Conservation (phyloP, 2,888 invertebrate genomes). For the Cryptocephalus moraei region DNA sequence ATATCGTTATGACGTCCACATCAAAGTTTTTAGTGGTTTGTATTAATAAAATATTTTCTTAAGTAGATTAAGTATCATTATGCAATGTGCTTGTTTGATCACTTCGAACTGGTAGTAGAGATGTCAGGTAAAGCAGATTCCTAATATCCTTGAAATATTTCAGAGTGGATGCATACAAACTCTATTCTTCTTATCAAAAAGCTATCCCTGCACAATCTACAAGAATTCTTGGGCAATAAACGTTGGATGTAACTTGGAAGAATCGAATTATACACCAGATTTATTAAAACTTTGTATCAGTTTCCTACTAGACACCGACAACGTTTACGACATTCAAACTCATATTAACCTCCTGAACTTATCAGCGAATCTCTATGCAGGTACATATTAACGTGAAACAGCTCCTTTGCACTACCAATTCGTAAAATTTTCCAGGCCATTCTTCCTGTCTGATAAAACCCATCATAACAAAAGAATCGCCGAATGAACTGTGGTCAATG, state of each 20-base stretch:
- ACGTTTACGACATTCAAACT: conserved; percentile 45
- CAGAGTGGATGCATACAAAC: conserved; percentile 59
- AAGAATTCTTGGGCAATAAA: conserved; percentile 51
- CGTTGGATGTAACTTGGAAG: conserved; percentile 3
- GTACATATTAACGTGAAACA: conserved; percentile 25
- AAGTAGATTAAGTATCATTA: too few species aligned
- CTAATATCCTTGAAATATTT: conserved; percentile 15
- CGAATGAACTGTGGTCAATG: conserved; percentile 32
- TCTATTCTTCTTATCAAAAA: conserved; percentile 52
- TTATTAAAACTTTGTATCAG: conserved; percentile 32
- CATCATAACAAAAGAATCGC: conserved; percentile 15
- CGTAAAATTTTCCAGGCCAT: conserved; percentile 15
- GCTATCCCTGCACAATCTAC: conserved; percentile 59
- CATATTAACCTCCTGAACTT: conserved; percentile 42
- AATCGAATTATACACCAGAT: conserved; percentile 20
- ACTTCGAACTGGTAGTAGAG: too few species aligned
- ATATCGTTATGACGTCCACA: conserved; percentile 48
- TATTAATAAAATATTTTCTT: too few species aligned
- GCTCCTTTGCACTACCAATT: not conserved
- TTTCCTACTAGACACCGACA: conserved; percentile 41
- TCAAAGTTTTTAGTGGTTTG: conserved; percentile 56
- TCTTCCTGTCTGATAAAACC: conserved; percentile 19
- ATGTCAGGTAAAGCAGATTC: too few species aligned
- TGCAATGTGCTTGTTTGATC: too few species aligned
- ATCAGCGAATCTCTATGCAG: conserved; percentile 48